Evolutionary conservation across 2,888 invertebrate species (phyloP).

Genomic region (Drepana falcataria): DNA sequence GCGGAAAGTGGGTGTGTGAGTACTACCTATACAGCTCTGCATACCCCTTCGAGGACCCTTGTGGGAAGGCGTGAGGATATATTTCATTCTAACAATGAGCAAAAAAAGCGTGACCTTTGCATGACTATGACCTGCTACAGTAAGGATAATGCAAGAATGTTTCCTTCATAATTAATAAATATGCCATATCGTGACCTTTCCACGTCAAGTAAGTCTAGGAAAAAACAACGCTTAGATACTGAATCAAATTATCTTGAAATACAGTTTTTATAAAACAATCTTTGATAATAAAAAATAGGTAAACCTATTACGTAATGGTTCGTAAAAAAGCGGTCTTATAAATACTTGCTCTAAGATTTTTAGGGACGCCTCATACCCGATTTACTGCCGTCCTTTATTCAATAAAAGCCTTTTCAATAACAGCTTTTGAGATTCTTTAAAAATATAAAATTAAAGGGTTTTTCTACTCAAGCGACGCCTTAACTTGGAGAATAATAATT

Average conservation of each 20-base stretch:
- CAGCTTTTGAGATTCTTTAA: conserved; percentile 44
- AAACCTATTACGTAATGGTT: conserved; percentile 38
- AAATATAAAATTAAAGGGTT: conserved; percentile 48
- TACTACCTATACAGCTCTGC: too few relatives aligned
- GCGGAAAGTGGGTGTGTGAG: too few relatives aligned
- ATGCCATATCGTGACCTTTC: too few relatives aligned
- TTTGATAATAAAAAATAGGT: conserved; percentile 20
- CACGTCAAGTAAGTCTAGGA: too few relatives aligned
- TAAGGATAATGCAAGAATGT: too few relatives aligned
- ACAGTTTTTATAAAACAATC: conserved; percentile 14
- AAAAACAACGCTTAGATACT: too few relatives aligned
- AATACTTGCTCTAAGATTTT: conserved; percentile 42
- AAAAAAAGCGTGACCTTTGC: too few relatives aligned
- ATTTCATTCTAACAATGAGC: too few relatives aligned
- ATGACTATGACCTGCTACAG: too few relatives aligned
- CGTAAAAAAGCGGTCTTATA: conserved; percentile 25
- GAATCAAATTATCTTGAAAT: background rate
- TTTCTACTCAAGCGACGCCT: conserved; percentile 31
- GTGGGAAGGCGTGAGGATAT: too few relatives aligned
- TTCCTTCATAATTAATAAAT: too few relatives aligned
- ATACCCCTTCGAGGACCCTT: too few relatives aligned
- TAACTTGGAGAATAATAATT: conserved; percentile 36
- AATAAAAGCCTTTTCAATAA: conserved; percentile 56
- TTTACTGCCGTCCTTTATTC: conserved; percentile 43
- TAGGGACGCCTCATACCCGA: conserved; percentile 37